A percentile compares a stretch with the other conserved stretches of the same genome.
phyloP scores from a whole-genome alignment of 2,113 vertebrate species.

The Arizona elegans region DNA sequence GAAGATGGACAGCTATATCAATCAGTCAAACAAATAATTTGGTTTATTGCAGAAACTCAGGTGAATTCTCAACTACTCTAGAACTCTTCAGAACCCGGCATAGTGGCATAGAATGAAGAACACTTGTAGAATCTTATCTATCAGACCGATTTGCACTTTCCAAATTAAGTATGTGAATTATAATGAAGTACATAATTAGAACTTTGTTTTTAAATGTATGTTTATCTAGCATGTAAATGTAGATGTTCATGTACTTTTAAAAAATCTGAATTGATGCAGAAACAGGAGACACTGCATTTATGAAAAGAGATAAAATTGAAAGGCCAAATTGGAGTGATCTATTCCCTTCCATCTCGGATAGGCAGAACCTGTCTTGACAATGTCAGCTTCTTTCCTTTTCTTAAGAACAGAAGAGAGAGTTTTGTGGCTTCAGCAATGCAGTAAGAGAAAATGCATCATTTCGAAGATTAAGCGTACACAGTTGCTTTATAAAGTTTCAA shows the following conservation, averaged over 20 bases:
- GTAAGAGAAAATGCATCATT: not conserved
- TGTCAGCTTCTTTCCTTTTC: not conserved
- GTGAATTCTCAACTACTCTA: not conserved
- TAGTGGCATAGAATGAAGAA: not conserved
- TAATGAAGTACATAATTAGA: not conserved
- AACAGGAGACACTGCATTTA: not conserved
- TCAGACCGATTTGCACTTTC: not conserved
- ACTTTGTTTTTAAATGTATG: not conserved
- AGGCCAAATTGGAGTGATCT: not conserved
- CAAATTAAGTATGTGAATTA: not conserved
- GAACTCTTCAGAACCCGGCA: not conserved
- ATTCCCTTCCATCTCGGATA: not conserved
- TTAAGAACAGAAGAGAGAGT: not conserved
- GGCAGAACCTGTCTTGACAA: not conserved
- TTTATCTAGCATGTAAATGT: not conserved
- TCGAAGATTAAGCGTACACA: not conserved
- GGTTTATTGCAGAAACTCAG: not conserved
- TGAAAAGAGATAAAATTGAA: not conserved
- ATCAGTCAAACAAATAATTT: not conserved
- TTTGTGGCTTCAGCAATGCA: not conserved
- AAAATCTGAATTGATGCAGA: not conserved
- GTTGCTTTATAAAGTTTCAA: not conserved
- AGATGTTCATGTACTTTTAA: not conserved
- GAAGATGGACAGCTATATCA: not conserved
- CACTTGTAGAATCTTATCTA: not conserved